Conservation (phyloP, 2,113 vertebrate genomes). For the Lontra canadensis region DNA sequence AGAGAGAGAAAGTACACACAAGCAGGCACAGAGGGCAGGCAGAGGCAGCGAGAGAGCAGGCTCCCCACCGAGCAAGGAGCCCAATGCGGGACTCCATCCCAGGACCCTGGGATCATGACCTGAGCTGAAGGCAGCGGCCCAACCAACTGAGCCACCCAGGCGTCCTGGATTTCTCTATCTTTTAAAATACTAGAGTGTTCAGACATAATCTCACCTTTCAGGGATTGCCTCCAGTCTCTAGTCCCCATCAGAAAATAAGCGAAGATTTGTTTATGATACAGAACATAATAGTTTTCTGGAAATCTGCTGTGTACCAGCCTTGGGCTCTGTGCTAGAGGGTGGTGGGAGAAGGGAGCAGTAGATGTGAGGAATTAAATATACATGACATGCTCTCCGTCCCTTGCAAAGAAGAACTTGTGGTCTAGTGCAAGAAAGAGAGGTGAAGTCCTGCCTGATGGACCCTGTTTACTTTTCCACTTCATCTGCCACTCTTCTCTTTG, state of each 20-base stretch:
- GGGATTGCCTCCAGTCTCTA: neutral
- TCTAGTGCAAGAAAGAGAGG: neutral
- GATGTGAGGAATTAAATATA: neutral
- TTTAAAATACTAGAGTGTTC: neutral
- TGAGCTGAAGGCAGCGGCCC: too few relatives aligned
- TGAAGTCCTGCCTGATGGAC: neutral
- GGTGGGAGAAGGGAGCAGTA: rapidly evolving
- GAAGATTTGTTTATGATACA: neutral
- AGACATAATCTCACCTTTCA: neutral
- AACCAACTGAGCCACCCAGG: too few relatives aligned
- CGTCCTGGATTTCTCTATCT: too few relatives aligned
- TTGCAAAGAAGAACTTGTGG: neutral
- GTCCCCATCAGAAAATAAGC: neutral
- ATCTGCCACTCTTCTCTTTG: rapidly evolving
- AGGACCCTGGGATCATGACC: too few relatives aligned
- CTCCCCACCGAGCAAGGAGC: too few relatives aligned
- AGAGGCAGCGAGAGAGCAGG: too few relatives aligned
- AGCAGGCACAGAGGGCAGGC: too few relatives aligned
- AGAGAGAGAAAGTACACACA: too few relatives aligned
- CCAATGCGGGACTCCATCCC: too few relatives aligned
- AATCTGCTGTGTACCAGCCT: neutral
- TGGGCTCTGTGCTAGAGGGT: neutral
- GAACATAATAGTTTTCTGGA: neutral
- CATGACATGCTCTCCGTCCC: too few relatives aligned
- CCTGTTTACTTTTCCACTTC: neutral